These are phyloP conservation scores for Cydia amplana DNA, from an alignment of 1,140 invertebrate species.

Conservation along the genomic window DNA sequence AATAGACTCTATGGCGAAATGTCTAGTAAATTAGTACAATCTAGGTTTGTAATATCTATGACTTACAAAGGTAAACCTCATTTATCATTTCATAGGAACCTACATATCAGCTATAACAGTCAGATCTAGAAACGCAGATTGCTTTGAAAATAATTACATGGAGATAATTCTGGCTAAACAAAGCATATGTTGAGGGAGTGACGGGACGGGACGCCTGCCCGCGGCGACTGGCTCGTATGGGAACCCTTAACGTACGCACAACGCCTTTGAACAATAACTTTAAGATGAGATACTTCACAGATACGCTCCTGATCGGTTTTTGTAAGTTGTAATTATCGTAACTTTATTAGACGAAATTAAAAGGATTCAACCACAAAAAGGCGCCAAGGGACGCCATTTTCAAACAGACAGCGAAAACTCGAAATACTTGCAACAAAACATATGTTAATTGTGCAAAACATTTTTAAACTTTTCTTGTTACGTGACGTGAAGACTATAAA, in stretches of 20 bases:
- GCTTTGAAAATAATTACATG: slow-evolving; percentile 67
- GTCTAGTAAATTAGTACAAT: neutral
- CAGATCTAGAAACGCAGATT: slow-evolving; percentile 55
- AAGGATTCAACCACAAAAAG: neutral
- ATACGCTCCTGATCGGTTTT: neutral
- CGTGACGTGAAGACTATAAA: neutral
- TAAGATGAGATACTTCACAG: slow-evolving; percentile 11
- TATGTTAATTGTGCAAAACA: neutral
- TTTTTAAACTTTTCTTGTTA: neutral
- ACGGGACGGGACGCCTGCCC: slow-evolving; percentile 49
- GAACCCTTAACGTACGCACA: slow-evolving; percentile 53
- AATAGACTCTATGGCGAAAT: too few relatives aligned
- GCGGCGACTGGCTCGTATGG: slow-evolving; percentile 60
- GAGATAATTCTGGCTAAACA: slow-evolving; percentile 64
- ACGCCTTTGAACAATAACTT: slow-evolving; percentile 32
- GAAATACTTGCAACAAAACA: neutral
- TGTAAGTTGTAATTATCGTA: neutral
- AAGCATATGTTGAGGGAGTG: slow-evolving; percentile 62
- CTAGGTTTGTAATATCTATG: neutral
- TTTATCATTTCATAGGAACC: neutral
- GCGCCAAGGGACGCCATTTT: too few relatives aligned
- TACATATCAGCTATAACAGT: neutral
- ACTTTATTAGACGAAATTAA: neutral
- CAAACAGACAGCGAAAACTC: too few relatives aligned
- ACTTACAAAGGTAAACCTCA: neutral